These are phyloP conservation scores for Cephus nigrinus DNA, from an alignment of 2,888 invertebrate species.

Conservation along the genomic window DNA sequence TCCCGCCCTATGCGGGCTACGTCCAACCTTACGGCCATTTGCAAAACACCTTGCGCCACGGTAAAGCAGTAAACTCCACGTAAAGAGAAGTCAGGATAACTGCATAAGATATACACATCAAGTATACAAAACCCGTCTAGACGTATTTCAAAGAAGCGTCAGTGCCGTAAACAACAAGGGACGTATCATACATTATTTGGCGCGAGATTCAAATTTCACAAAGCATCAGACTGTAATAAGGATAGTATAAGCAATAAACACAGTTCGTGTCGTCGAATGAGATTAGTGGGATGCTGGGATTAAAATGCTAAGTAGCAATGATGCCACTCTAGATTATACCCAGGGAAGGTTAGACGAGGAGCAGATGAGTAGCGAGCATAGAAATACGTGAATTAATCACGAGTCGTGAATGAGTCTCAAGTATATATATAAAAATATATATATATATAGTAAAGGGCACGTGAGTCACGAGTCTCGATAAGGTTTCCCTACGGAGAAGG, in stretches of 20 bases:
- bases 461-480: constrained; percentile 25
- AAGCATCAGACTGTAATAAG: background rate
- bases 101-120: background rate
- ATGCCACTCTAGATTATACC: background rate
- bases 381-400: background rate
- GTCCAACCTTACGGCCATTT: background rate
- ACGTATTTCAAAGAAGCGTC: background rate
- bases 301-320: constrained; percentile 19
- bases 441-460: constrained; percentile 6
- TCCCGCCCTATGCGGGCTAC: background rate
- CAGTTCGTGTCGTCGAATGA: background rate
- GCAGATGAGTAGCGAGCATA: background rate
- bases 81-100: background rate
- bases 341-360: no score
- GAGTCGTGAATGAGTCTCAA: background rate
- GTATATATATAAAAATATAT: background rate
- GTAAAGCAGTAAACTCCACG: background rate
- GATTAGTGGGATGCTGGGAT: constrained; percentile 5
- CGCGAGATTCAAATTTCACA: background rate
- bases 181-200: background rate
- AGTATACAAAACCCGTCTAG: background rate
- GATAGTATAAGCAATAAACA: background rate
- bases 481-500: constrained; percentile 23
- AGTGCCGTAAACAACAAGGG: background rate
- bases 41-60: background rate